phyloP scores from a whole-genome alignment of 2,797 vertebrate genomes.

The Aldrovandia affinis region DNA sequence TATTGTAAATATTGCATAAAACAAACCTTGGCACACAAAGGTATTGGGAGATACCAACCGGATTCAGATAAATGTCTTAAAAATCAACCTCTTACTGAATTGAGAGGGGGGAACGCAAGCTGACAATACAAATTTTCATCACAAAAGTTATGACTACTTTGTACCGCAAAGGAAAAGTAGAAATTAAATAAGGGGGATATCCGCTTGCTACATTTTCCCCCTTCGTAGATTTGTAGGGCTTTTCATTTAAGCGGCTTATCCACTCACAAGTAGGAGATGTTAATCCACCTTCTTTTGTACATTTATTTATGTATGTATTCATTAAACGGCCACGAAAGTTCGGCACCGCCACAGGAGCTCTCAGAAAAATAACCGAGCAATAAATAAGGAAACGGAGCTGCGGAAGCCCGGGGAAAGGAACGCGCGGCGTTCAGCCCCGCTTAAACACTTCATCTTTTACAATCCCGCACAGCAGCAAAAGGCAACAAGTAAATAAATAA shows the following conservation, averaged over 20 bases:
- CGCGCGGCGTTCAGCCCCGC: neutral
- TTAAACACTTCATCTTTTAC: neutral
- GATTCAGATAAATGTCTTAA: neutral
- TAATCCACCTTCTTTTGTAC: conserved; percentile 48
- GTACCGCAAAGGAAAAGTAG: neutral
- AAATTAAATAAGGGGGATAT: neutral
- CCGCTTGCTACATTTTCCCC: conserved; percentile 3
- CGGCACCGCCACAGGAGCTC: neutral
- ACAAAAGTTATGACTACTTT: neutral
- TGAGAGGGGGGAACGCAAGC: too few relatives aligned
- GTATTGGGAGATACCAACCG: neutral
- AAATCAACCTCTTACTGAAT: neutral
- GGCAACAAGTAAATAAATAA: neutral
- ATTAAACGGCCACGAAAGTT: conserved; percentile 29
- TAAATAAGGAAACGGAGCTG: neutral
- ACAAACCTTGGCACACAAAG: neutral
- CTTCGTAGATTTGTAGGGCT: conserved; percentile 39
- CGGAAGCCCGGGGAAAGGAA: neutral
- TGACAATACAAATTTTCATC: neutral
- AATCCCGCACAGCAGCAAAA: neutral
- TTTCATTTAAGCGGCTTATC: conserved; percentile 45
- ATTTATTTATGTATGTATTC: conserved; percentile 35
- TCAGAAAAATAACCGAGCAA: neutral
- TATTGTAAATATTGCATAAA: neutral
- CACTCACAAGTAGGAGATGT: conserved; percentile 25